A percentile compares a stretch with the other conserved stretches of the same genome.
Evolutionary conservation across 2,888 invertebrate species (phyloP).

Genomic region (Hetaerina titia): DNA sequence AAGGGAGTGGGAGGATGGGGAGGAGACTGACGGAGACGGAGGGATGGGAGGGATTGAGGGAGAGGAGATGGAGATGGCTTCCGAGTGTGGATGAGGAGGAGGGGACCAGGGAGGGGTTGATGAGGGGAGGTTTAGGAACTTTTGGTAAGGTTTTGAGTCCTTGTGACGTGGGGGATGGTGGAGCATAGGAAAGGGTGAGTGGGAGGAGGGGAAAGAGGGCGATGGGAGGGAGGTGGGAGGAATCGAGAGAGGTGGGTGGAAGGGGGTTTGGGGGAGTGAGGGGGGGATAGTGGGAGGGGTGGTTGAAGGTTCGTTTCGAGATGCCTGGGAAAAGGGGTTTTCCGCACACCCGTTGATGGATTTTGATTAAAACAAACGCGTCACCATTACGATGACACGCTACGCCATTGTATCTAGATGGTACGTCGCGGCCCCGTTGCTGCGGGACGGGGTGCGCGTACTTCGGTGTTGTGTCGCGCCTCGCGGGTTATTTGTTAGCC

Average conservation of each 20-base stretch:
- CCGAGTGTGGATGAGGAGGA: background rate
- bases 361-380: conserved; percentile 67
- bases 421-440: conserved; percentile 37
- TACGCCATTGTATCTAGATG: conserved; percentile 66
- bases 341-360: conserved; percentile 64
- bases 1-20: background rate
- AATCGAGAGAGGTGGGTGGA: background rate
- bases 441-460: background rate
- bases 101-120: background rate
- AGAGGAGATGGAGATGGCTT: background rate
- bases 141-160: conserved; percentile 24
- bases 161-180: background rate
- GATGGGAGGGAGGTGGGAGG: background rate
- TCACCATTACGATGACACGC: conserved; percentile 66
- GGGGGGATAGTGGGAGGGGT: background rate
- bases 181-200: background rate
- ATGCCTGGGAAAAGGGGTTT: conserved; percentile 66
- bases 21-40: background rate
- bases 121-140: conserved; percentile 37
- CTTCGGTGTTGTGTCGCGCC: conserved; percentile 64
- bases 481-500: conserved; percentile 61
- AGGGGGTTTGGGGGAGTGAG: background rate
- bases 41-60: background rate
- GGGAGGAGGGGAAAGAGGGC: background rate
- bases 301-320: conserved; percentile 46